Base-by-base conservation (phyloP, 2,797 vertebrate species). In the Sphaeramia orbicularis region DNA sequence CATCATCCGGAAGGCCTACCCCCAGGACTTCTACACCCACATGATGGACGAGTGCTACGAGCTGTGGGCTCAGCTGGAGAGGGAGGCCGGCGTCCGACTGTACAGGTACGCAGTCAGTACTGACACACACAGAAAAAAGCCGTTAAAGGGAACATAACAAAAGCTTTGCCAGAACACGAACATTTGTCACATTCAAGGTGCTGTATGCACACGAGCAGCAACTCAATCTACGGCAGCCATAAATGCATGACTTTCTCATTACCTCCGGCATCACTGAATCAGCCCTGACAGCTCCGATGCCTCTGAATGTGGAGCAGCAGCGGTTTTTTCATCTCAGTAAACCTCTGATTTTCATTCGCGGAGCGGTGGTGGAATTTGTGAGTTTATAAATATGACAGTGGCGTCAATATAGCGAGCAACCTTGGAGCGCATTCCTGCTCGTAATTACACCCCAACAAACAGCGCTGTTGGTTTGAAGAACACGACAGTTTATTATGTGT, bases 31-130 rank as follows among this genome's bases (percentile, higher is more conserved):
- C 74, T 98, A 99, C 4, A 65, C 83, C n/a, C 55, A 53, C 52
- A 97, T 99, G 96, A 96, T 99, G 96, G 75, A 93, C 0, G 95
- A 98, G 14, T 78, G 94, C 82, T 98, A 95, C 54, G 50, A 51
- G 60, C 87, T 95, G n/a, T 99, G 97, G 97, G 85, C 89, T 45
- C 85, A 82, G 79, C 87, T 99, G 86, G 96, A 97, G 83, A 86
- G 38, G 0, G 95, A 97, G 85, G 56, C 94, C 0, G 91, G 91
- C 37, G 87, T 92, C 69, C 88, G 76, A 2, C 73, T 99, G 35
- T 91, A 91, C 93, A 97, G 96, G 98, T 97, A 52, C 74, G 64
- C 15, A 47, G 59, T 65, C 55, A 24, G 45, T 58, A 53, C 10
- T 58, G 44, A 75, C 42, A 38, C 35, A 42, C 58, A 71, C 1